These are phyloP conservation scores for Halichoeres trimaculatus DNA, from an alignment of 2,113 vertebrate species.

Conservation along the genomic window DNA sequence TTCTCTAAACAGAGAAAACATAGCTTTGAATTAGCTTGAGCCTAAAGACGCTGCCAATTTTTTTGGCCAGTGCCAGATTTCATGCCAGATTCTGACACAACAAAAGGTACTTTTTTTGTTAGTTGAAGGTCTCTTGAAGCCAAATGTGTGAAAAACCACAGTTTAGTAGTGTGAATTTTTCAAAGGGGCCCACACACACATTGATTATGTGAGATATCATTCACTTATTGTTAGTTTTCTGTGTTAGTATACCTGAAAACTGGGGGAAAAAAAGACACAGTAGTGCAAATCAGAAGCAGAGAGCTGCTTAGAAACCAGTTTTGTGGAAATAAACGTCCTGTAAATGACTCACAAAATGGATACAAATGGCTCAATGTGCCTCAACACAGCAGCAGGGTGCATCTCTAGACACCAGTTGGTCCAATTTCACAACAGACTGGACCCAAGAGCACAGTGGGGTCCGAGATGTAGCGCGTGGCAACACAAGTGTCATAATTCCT, in stretches of 20 bases:
- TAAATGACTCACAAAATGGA: slow-evolving; percentile 53
- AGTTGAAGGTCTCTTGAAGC: slow-evolving; percentile 37
- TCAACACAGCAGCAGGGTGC: slow-evolving; percentile 63
- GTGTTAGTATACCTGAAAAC: slow-evolving; percentile 3
- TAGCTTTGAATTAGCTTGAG: slow-evolving; percentile 58
- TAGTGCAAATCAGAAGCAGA: slow-evolving; percentile 9
- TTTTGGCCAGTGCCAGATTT: slow-evolving; percentile 45
- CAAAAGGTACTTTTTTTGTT: slow-evolving; percentile 38
- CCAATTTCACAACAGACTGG: slow-evolving; percentile 66
- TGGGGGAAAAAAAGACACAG: slow-evolving; percentile 19
- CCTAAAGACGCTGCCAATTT: slow-evolving; percentile 43
- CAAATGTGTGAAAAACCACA: slow-evolving; percentile 61
- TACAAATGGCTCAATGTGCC: slow-evolving; percentile 51
- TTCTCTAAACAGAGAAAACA: slow-evolving; percentile 66
- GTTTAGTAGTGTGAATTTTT: slow-evolving; percentile 44
- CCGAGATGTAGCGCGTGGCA: slow-evolving; percentile 48
- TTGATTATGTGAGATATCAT: slow-evolving; percentile 15
- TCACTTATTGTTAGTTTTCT: slow-evolving; percentile 12
- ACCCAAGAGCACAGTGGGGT: slow-evolving; percentile 56
- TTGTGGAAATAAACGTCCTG: slow-evolving; percentile 35
- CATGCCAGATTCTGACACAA: slow-evolving; percentile 61
- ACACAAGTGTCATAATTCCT: slow-evolving; percentile 64
- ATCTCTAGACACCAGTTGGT: slow-evolving; percentile 70
- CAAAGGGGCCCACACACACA: slow-evolving; percentile 35
- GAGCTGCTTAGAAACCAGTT: slow-evolving; percentile 30